Base-by-base conservation (phyloP, 2,113 vertebrate genomes). In the Solea solea region DNA sequence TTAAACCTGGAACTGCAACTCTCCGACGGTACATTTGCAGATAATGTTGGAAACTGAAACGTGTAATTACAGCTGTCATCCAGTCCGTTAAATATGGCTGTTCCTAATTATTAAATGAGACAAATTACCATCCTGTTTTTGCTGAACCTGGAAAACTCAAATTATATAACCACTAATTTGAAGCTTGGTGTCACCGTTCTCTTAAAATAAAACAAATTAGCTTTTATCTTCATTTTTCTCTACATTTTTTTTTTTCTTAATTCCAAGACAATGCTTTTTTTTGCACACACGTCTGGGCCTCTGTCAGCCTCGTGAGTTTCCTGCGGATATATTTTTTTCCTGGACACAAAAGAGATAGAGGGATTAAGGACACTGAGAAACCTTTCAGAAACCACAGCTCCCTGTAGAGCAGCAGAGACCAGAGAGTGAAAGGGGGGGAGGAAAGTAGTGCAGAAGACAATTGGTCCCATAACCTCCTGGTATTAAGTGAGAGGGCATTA, bases 321-420 rank as follows among this genome's bases (percentile, higher is more conserved):
- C 79, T 80, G 86, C 78, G 89, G 92, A 94, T 93, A 82, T 93
- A 87, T 92, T 92, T 91, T 91, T 90, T 86, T 82, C 90, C 86
- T 80, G 65, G 83, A 92, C 90, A 93, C 78, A 89, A 82, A 82
- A 90, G 89, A 90, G 89, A 91, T 90, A 88, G 89, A 89, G 80
- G 84, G 86, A 90, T 89, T 90, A 86, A 83, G 79, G 91, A 88
- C 85, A 89, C 69, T 46, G 80, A 91, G 89, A 92, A 93, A 89
- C 90, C 93, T 94, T 94, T 94, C 84, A 93, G 82, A 92, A 93
- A 92, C 93, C 93, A 85, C 92, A 93, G 50, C 63, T 77, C 91
- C 90, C 81, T 15, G 8, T 87, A 76, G 89, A 80, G 71, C 51
- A 0, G 72, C 71, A 15, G 67, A 73, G 72, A 21, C 53, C 59